Evolutionary conservation across 2,113 vertebrate genomes (phyloP), one percentile per base, ranked within the genome.

Genomic region (Cheirogaleus medius): DNA sequence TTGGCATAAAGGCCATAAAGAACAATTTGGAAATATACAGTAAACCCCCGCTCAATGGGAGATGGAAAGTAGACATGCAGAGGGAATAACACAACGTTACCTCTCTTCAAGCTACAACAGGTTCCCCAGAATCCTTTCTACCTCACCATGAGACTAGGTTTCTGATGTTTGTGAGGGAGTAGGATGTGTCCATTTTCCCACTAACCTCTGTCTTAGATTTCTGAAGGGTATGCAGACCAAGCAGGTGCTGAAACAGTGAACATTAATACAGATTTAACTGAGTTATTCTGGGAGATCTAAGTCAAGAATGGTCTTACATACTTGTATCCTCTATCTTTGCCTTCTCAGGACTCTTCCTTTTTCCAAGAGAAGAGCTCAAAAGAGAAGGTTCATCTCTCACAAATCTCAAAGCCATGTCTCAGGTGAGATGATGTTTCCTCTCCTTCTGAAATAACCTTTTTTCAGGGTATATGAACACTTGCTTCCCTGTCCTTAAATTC

Each of bases 401-500:
- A 85, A 69, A 94, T 77, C 52, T 95, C 49, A 81, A 93, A 97
- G 80, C 76, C 92, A 98, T 98, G 97, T 47, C 90, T 90, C 95
- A 97, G 98, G 98, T 98, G 90, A 97, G 97, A 54, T 92, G 74
- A 91, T 91, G 21, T 64, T 89, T 89, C 42, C 34, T 96, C 47
- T 87, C 74, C 90, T 94, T 94, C 49, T 83, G 76, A 96, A 94
- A 68, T 56, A 89, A 64, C 37, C 86, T 91, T 73, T 92, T 87
- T 94, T 78, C 58, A 73, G 39, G 39, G 56, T 84, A 90, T 66
- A 76, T 39, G 25, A 87, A 54, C 63, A 76, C 91, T 90, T 91
- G 32, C 49, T 97, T 60, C 49, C 10, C 42, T 81, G 3, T 39
- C 42, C 80, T 96, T 96, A 89, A 90, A 73, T 64, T 58, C 81